A percentile compares a stretch with the other conserved stretches of the same genome.
Evolutionary conservation across 1,140 invertebrate genomes (phyloP).

Genomic region (Danaus plexippus): DNA sequence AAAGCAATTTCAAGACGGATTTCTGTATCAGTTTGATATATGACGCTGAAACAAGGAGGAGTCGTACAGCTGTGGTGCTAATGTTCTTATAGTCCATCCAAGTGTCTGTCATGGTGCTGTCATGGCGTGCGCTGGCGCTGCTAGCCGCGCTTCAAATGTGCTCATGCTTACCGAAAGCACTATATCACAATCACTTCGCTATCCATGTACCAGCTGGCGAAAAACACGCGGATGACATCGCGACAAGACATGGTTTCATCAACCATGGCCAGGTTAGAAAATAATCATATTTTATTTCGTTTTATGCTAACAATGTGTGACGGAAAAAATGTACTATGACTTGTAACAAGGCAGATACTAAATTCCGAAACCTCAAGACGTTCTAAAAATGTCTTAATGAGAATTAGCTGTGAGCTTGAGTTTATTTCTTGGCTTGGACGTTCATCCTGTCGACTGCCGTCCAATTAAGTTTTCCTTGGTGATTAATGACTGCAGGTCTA

Average conservation of each 20-base stretch:
- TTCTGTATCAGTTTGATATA: not conserved
- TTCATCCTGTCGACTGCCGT: constrained; percentile 31
- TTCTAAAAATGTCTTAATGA: constrained; percentile 8
- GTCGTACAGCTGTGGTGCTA: constrained; percentile 32
- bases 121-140: constrained; percentile 58
- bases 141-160: constrained; percentile 40
- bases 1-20: too few relatives aligned
- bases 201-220: constrained; percentile 79
- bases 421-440: constrained; percentile 30
- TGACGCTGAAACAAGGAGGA: constrained; percentile 4
- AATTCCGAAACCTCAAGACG: not conserved
- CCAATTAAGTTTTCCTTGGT: constrained; percentile 49
- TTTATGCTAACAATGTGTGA: too few relatives aligned
- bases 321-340: not conserved
- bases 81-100: constrained; percentile 31
- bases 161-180: constrained; percentile 31
- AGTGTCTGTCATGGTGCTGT: constrained; percentile 43
- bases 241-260: constrained; percentile 79
- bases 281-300: not conserved
- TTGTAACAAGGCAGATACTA: not conserved
- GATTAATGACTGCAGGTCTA: constrained; percentile 37
- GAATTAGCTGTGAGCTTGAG: constrained; percentile 16
- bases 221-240: constrained; percentile 73
- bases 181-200: constrained; percentile 86
- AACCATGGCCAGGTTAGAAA: constrained; percentile 81